Conservation (phyloP, 1,140 invertebrate species). For the Caenorhabditis inopinata region DNA sequence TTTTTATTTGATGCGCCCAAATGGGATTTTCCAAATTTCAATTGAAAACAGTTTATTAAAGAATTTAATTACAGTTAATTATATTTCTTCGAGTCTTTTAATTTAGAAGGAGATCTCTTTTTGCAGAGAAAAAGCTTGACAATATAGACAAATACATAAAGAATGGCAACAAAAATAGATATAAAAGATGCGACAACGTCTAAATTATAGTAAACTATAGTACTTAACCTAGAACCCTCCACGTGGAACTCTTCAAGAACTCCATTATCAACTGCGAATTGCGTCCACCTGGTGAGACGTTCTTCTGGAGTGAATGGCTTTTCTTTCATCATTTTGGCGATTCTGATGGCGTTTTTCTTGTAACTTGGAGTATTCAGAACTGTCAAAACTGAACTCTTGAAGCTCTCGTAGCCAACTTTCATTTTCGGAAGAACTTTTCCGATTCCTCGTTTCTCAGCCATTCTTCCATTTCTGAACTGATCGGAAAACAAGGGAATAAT, state of each 20-base stretch:
- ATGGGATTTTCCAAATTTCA: too few species aligned
- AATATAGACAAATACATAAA: too few species aligned
- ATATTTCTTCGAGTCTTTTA: too few species aligned
- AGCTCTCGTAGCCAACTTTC: constrained; percentile 25
- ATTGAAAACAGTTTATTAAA: too few species aligned
- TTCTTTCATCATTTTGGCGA: constrained; percentile 41
- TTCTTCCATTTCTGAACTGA: constrained; percentile 51
- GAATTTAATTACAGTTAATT: too few species aligned
- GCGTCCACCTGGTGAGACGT: constrained; percentile 46
- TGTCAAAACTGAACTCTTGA: constrained; percentile 6
- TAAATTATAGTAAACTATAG: constrained; percentile 48
- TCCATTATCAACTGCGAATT: constrained; percentile 48
- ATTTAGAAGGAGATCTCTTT: too few species aligned
- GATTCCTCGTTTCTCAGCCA: constrained; percentile 48
- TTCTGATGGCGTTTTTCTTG: constrained; percentile 43
- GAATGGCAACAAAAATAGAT: too few species aligned
- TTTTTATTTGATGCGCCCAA: too few species aligned
- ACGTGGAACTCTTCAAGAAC: constrained; percentile 45
- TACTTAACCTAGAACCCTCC: constrained; percentile 36
- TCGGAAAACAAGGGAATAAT: constrained; percentile 56
- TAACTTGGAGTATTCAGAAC: constrained; percentile 39
- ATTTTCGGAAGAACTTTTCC: constrained; percentile 46
- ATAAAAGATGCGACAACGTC: too few species aligned
- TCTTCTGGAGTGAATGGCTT: constrained; percentile 50
- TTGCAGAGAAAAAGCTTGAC: too few species aligned